Evolutionary conservation across 2,888 invertebrate species (phyloP).

Genomic region (Philopedon plagiatum): DNA sequence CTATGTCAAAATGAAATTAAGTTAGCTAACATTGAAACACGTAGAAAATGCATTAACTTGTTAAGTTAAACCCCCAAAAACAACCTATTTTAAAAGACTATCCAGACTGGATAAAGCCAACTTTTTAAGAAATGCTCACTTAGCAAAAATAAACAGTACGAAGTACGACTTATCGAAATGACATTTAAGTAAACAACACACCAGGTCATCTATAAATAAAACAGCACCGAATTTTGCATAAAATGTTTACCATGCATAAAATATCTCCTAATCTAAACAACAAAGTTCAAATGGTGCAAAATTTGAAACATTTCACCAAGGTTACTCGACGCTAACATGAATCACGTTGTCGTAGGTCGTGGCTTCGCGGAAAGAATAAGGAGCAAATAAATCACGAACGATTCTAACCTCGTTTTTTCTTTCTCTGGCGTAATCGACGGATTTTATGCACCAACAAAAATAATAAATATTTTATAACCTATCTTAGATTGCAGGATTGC

Average conservation of each 20-base stretch:
- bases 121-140: background rate
- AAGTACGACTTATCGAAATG: background rate
- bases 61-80: no score
- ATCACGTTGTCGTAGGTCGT: slow-evolving; percentile 34
- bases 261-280: slow-evolving; percentile 7
- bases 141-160: background rate
- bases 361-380: slow-evolving; percentile 13
- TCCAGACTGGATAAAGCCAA: no score
- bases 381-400: slow-evolving; percentile 18
- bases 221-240: background rate
- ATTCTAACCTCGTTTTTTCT: slow-evolving; percentile 18
- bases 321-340: slow-evolving; percentile 18
- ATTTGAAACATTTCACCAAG: slow-evolving; percentile 28
- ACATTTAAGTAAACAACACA: background rate
- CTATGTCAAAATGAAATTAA: no score
- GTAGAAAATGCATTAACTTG: no score
- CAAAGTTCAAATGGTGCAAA: slow-evolving; percentile 28
- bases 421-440: background rate
- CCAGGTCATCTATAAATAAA: background rate
- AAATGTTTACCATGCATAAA: slow-evolving; percentile 9
- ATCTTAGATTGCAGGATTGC: background rate
- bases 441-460: slow-evolving; percentile 4
- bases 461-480: background rate
- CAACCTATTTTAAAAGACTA: no score
- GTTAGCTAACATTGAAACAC: no score